A percentile compares a stretch with the other conserved stretches of the same genome.
Conservation (phyloP, 2,113 vertebrate species). For the Lasiurus borealis region DNA sequence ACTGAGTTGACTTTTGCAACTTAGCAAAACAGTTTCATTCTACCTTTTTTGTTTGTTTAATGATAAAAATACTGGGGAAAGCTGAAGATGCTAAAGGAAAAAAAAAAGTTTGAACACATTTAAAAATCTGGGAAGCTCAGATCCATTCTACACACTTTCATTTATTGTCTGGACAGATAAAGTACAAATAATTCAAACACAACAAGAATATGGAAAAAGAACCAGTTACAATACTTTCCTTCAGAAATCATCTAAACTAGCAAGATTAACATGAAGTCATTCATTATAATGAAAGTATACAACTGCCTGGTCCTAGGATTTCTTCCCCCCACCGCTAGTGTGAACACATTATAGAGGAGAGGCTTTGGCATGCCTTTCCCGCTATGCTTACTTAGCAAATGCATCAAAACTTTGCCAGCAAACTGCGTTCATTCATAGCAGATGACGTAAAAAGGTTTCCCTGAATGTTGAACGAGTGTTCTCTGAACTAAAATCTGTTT, state of each 20-base stretch:
- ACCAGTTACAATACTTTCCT: slow-evolving; percentile 90
- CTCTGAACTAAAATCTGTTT: slow-evolving; percentile 88
- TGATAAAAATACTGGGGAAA: slow-evolving; percentile 68
- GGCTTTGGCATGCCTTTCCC: slow-evolving; percentile 97
- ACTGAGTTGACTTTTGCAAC: slow-evolving; percentile 33
- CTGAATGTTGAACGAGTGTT: slow-evolving; percentile 90
- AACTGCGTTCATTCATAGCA: slow-evolving; percentile 91
- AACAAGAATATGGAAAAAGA: slow-evolving; percentile 94
- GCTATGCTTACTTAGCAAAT: slow-evolving; percentile 98
- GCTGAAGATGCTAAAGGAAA: slow-evolving; percentile 70
- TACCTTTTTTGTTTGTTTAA: slow-evolving; percentile 45
- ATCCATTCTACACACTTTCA: slow-evolving; percentile 97
- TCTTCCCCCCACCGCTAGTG: slow-evolving; percentile 93
- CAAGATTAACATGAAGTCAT: slow-evolving; percentile 99
- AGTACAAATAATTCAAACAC: slow-evolving; percentile 99
- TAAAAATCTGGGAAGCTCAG: slow-evolving; percentile 91
- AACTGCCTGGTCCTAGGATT: slow-evolving; percentile 97
- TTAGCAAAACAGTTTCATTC: slow-evolving; percentile 66
- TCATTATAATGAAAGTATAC: slow-evolving; percentile 99
- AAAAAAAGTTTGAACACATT: slow-evolving; percentile 84
- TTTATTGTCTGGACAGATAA: slow-evolving; percentile 99
- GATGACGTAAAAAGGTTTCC: slow-evolving; percentile 89
- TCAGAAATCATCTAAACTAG: slow-evolving; percentile 99
- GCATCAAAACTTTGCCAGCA: slow-evolving; percentile 91
- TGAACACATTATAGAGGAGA: slow-evolving; percentile 98